A percentile compares a stretch with the other conserved stretches of the same genome.
These are phyloP conservation scores for Phallusia fumigata DNA, from an alignment of 23 tunicate species.

Conservation along the genomic window DNA sequence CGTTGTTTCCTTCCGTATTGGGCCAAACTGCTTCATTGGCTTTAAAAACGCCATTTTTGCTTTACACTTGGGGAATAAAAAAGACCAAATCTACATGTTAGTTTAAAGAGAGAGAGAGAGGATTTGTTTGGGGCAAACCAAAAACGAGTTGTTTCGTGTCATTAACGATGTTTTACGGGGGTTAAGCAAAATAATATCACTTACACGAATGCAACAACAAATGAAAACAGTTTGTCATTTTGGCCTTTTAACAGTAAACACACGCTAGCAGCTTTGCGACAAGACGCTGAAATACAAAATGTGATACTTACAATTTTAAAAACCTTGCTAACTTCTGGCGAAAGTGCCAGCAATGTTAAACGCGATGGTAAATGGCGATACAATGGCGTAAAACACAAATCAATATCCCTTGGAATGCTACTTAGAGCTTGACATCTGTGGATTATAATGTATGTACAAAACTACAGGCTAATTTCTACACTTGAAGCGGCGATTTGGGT, in stretches of 20 bases:
- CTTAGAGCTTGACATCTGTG: not conserved
- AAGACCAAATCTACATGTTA: not conserved
- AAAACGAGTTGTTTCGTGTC: not conserved
- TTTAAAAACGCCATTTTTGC: not conserved
- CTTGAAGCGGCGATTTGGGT: too few species aligned
- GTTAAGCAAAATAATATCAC: not conserved
- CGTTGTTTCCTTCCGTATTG: not conserved
- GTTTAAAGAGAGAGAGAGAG: not conserved
- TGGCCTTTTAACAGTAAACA: slow-evolving; percentile 3
- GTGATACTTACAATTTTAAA: not conserved
- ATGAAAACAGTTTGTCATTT: not conserved
- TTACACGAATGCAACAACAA: not conserved
- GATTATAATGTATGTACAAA: not conserved
- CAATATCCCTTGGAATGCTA: not conserved
- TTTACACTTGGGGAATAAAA: not conserved
- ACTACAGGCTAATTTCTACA: too few species aligned
- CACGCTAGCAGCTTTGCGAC: slow-evolving; percentile 7
- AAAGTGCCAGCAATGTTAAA: too few species aligned
- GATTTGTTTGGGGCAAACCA: not conserved
- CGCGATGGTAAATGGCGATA: too few species aligned
- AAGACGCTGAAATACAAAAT: not conserved
- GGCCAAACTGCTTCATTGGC: not conserved
- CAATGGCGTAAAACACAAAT: not conserved
- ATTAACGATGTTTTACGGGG: not conserved
- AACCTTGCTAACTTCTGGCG: not conserved